These are phyloP conservation scores for Magallana gigas DNA, from an alignment of 1,140 invertebrate genomes.

Conservation along the genomic window DNA sequence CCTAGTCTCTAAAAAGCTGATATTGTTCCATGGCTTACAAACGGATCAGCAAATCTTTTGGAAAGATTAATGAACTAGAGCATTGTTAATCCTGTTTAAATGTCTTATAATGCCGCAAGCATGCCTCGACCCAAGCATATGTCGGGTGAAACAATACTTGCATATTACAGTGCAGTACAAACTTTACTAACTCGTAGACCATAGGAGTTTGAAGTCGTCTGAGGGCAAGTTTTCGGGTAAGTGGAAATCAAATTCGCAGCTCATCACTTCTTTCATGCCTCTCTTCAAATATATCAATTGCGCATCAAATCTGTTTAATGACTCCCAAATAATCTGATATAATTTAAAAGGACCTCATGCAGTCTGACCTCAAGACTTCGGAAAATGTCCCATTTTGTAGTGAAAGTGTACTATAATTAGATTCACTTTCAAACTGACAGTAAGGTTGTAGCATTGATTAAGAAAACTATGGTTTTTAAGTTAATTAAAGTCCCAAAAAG, in stretches of 20 bases:
- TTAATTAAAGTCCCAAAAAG: too few relatives aligned
- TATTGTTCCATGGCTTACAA: constrained; percentile 24
- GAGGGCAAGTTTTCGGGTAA: neutral
- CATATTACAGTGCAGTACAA: neutral
- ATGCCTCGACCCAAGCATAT: neutral
- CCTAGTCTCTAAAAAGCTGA: neutral
- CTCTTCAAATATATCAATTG: neutral
- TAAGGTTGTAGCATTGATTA: too few relatives aligned
- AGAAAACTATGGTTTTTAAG: too few relatives aligned
- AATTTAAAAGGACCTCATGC: neutral
- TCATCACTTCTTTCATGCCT: neutral
- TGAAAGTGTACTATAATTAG: neutral
- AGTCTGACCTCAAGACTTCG: neutral
- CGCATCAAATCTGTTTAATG: constrained; percentile 4
- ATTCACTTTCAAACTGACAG: too few relatives aligned
- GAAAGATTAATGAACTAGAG: constrained; percentile 11
- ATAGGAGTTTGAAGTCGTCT: neutral
- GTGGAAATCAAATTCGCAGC: neutral
- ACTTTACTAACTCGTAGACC: neutral
- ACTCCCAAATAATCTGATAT: neutral
- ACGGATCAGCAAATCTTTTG: constrained; percentile 32
- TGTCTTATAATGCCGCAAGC: neutral
- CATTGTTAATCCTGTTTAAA: constrained; percentile 32
- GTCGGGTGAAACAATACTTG: neutral
- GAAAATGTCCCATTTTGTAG: neutral